Conservation (phyloP, 2,113 vertebrate species). For the Coturnix japonica region DNA sequence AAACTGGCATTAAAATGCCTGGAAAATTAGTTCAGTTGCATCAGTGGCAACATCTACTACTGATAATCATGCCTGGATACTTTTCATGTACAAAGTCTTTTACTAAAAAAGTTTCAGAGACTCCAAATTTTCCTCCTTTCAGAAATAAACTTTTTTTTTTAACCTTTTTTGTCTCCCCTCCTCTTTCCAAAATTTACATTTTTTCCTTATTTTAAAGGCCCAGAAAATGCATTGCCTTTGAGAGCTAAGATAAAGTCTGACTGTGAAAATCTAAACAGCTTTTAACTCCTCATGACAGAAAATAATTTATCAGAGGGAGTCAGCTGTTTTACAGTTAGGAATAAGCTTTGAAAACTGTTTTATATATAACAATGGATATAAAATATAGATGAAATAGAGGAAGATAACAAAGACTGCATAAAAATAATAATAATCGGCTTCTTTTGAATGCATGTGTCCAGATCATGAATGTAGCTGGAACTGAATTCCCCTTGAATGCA, state of each 20-base stretch:
- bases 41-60: background rate
- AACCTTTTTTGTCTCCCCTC: background rate
- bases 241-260: background rate
- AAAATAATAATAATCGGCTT: background rate
- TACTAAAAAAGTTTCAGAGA: background rate
- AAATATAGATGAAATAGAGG: background rate
- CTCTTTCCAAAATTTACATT: background rate
- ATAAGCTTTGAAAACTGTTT: background rate
- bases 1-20: slow-evolving; percentile 22
- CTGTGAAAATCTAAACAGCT: background rate
- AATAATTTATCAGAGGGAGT: background rate
- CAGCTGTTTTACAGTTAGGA: background rate
- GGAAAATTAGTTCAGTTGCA: background rate
- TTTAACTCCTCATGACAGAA: background rate
- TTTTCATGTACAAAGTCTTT: background rate
- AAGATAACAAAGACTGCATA: background rate
- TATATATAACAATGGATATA: background rate
- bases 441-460: background rate
- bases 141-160: background rate
- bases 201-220: background rate
- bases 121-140: background rate
- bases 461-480: fast-evolving
- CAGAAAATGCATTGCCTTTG: background rate
- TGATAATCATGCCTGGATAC: background rate
- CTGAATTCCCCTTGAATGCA: background rate